Evolutionary conservation across 2,888 invertebrate species (phyloP).

Genomic region (Andricus quercusramuli): DNA sequence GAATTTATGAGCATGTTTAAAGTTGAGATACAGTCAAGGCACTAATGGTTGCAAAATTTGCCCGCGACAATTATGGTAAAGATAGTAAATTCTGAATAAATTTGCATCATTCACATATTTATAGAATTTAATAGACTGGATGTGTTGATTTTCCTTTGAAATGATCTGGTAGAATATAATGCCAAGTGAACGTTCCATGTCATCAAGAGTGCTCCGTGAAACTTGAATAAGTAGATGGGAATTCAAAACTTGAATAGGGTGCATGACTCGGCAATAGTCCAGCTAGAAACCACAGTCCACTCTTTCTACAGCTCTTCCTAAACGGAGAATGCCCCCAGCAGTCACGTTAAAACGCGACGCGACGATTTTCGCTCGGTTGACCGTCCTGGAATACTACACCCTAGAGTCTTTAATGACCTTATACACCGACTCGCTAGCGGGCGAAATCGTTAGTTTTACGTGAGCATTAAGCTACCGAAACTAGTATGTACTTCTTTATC

Average conservation of each 20-base stretch:
- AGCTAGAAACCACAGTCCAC: constrained; percentile 49
- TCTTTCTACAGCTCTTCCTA: constrained; percentile 49
- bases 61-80: neutral
- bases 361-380: constrained; percentile 57
- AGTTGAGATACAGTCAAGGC: neutral
- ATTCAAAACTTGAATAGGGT: constrained; percentile 53
- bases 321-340: constrained; percentile 60
- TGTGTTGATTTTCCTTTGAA: neutral
- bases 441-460: constrained; percentile 52
- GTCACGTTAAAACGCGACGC: constrained; percentile 64
- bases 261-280: constrained; percentile 56
- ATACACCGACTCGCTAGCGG: constrained; percentile 42
- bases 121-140: neutral
- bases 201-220: neutral
- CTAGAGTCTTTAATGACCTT: constrained; percentile 66
- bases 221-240: constrained; percentile 53
- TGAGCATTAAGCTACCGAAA: constrained; percentile 43
- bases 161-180: neutral
- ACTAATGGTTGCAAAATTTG: too few relatives aligned
- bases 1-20: constrained; percentile 7
- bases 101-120: neutral
- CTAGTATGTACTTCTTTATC: constrained; percentile 28
- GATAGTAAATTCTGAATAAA: neutral
- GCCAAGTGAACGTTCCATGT: neutral
- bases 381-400: constrained; percentile 57